These are phyloP conservation scores for Ambastaia sidthimunki DNA, from an alignment of 2,797 vertebrate genomes.

Conservation along the genomic window DNA sequence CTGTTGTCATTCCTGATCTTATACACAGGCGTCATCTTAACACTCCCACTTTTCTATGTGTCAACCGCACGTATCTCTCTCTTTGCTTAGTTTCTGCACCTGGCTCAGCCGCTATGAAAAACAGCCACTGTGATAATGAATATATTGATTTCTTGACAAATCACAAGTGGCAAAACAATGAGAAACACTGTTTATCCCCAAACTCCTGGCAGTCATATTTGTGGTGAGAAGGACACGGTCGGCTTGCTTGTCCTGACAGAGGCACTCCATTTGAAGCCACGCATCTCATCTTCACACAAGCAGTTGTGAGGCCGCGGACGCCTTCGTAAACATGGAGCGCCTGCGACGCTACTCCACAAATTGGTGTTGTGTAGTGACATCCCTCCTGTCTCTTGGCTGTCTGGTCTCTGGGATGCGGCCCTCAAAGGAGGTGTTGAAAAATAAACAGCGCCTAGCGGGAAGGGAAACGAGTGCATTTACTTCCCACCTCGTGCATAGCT, in stretches of 20 bases:
- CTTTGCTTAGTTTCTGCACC: slow-evolving; percentile 2
- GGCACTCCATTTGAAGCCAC: slow-evolving; percentile 20
- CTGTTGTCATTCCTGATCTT: slow-evolving; percentile 14
- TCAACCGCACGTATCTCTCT: slow-evolving; percentile 13
- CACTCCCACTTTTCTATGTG: not conserved
- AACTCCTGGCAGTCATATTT: slow-evolving; percentile 40
- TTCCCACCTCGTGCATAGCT: slow-evolving; percentile 69
- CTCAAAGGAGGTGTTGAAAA: slow-evolving; percentile 77
- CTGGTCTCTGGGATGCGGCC: slow-evolving; percentile 64
- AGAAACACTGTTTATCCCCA: slow-evolving; percentile 15
- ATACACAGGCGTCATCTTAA: slow-evolving; percentile 18
- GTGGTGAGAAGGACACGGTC: slow-evolving; percentile 30
- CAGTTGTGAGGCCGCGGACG: slow-evolving; percentile 18
- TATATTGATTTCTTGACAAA: slow-evolving; percentile 38
- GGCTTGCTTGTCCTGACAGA: slow-evolving; percentile 23
- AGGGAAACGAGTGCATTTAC: slow-evolving; percentile 69
- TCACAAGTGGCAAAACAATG: slow-evolving; percentile 33
- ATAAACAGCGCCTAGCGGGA: slow-evolving; percentile 64
- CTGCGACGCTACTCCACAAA: slow-evolving; percentile 35
- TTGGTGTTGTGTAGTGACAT: slow-evolving; percentile 62
- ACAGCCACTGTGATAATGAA: slow-evolving; percentile 30
- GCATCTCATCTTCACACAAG: slow-evolving; percentile 38
- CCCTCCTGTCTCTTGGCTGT: slow-evolving; percentile 63
- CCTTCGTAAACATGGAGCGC: slow-evolving; percentile 43
- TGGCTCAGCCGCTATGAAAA: slow-evolving; percentile 20